Evolutionary conservation across 2,888 invertebrate species (phyloP).

Genomic region (Arge pagana): DNA sequence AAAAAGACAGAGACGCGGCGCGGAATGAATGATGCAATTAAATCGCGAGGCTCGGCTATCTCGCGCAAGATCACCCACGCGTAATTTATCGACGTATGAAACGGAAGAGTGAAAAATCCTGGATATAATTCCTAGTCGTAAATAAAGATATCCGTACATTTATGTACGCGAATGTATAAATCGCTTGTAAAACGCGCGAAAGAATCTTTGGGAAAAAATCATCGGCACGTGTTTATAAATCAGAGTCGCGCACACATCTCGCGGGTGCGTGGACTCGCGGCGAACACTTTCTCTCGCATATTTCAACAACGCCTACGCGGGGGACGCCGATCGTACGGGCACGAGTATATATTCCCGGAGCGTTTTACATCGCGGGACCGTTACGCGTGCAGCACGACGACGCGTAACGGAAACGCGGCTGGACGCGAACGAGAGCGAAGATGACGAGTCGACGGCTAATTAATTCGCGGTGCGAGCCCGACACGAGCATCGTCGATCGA

Average conservation of each 20-base stretch:
- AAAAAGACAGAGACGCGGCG: constrained; percentile 33
- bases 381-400: constrained; percentile 15
- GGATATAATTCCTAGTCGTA: no score
- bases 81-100: no score
- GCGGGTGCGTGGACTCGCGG: constrained; percentile 18
- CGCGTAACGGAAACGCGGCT: background rate
- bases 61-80: no score
- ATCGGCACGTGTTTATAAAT: constrained; percentile 50
- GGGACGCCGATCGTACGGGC: background rate
- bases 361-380: no score
- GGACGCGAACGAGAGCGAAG: constrained; percentile 8
- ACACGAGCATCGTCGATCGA: no score
- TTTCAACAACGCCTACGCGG: constrained; percentile 41
- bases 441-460: constrained; percentile 4
- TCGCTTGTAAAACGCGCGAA: no score
- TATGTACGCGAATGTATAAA: no score
- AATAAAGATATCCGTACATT: no score
- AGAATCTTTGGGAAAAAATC: constrained; percentile 47
- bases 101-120: no score
- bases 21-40: no score
- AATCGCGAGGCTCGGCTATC: no score
- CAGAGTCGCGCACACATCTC: constrained; percentile 26
- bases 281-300: constrained; percentile 43
- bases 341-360: background rate
- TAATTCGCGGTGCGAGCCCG: constrained; percentile 10